Evolutionary conservation across 64 coral and sea anemone species (phyloP).

Genomic region (Porites lutea): DNA sequence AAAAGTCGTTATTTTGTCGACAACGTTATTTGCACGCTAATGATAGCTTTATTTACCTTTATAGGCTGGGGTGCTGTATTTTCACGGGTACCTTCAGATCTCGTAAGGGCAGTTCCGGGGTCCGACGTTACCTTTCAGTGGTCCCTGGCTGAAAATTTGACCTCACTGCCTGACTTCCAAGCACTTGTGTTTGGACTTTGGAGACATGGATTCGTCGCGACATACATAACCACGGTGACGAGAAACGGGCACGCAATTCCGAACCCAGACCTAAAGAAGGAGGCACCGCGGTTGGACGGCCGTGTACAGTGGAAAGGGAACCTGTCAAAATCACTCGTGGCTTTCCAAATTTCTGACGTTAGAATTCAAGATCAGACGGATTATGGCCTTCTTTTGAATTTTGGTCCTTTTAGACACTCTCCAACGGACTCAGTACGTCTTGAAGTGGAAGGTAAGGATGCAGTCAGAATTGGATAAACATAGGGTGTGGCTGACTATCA

Average conservation of each 20-base stretch:
- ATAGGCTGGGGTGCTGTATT: not conserved
- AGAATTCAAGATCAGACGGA: not conserved
- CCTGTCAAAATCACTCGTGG: not conserved
- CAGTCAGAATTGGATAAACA: not conserved
- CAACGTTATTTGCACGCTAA: too few relatives aligned
- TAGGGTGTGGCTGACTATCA: not conserved
- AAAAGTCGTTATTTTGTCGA: too few relatives aligned
- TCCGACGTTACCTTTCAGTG: constrained; percentile 13
- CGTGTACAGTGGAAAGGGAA: constrained; percentile 18
- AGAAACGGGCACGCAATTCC: not conserved
- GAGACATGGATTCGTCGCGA: not conserved
- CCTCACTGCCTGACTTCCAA: constrained; percentile 2
- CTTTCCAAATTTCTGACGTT: constrained; percentile 4
- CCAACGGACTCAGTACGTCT: not conserved
- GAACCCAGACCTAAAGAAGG: not conserved
- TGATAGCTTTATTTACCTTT: not conserved
- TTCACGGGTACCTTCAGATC: not conserved
- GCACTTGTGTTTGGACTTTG: constrained; percentile 2
- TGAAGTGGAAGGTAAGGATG: not conserved
- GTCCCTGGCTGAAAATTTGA: not conserved
- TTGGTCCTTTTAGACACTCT: constrained; percentile 4
- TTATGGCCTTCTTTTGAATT: constrained; percentile 1
- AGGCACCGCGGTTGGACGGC: not conserved
- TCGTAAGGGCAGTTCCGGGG: not conserved
- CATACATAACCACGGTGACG: not conserved